Percentiles rank a stretch among this genome's conserved stretches.
Conservation (phyloP, 1,140 invertebrate species). For the Sarcophaga bullata region DNA sequence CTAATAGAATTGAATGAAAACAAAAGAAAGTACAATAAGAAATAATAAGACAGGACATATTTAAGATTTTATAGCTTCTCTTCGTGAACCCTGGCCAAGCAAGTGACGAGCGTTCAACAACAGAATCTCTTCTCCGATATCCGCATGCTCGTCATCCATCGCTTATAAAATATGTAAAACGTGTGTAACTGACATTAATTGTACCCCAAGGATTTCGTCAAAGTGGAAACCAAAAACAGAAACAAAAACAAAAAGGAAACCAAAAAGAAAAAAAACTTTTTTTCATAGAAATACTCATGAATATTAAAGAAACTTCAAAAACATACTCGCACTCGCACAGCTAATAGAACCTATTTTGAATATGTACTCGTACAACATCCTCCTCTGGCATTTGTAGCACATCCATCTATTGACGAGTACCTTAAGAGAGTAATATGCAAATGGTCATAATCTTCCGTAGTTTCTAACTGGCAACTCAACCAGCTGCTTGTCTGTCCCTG, state of each 20-base stretch:
- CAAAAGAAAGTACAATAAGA: not conserved
- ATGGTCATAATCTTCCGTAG: constrained; percentile 12
- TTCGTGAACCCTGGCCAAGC: not conserved
- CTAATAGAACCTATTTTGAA: no score
- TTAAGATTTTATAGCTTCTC: constrained; percentile 33
- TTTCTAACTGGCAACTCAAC: not conserved
- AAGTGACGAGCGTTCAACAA: not conserved
- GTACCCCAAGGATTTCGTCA: constrained; percentile 31
- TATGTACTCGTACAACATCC: no score
- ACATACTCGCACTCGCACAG: no score
- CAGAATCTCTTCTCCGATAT: not conserved
- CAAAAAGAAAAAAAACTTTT: no score
- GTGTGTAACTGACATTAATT: constrained; percentile 40
- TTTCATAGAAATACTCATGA: not conserved
- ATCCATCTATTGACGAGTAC: not conserved
- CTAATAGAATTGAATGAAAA: not conserved
- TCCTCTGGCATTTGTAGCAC: not conserved
- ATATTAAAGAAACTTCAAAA: no score
- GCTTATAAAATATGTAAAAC: constrained; percentile 39
- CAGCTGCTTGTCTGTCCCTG: not conserved
- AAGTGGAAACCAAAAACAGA: not conserved
- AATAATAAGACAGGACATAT: constrained; percentile 30
- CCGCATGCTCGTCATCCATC: not conserved
- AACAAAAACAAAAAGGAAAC: not conserved
- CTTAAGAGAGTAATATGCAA: not conserved